Evolutionary conservation across 2,888 invertebrate genomes (phyloP), one percentile per base, ranked within the genome.

Genomic region (Chymomyza procnemis): DNA sequence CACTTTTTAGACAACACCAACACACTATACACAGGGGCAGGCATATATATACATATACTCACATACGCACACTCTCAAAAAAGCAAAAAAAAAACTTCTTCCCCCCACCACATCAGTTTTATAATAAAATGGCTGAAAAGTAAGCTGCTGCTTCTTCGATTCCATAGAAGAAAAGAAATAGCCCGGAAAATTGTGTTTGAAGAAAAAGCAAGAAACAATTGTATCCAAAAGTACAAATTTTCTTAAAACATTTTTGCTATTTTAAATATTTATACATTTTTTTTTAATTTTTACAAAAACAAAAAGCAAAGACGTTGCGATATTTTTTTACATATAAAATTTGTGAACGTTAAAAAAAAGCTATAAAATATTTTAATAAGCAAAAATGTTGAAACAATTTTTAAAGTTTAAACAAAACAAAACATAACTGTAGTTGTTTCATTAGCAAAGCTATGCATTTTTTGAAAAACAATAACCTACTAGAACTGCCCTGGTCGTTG

Each of bases 151-250:
- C 85, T 88, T 88, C 83, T 88, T 88, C 79, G 87, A 88, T 88
- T 76, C 79, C 88, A 86, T 81, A 81, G 88, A 88, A 88, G 88
- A 88, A 88, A 85, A 80, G 86, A 83, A 80, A 88, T 88, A 88
- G 88, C 78, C 88, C 80, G 75, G 73, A 70, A 34, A 64, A 57
- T 19, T 8, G 18, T 34, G 50, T 50, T 46, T 30, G 71, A 64
- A n/a, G 55, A 58, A 47, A 61, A 63, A 66, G 48, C n/a, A 52
- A 55, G 41, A 59, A 59, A 67, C 8, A 54, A 60, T 61, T 4
- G 4, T 3, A 47, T 58, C 54, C 57, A 58, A 50, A n/a, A 61
- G 48, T 61, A 48, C 52, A 62, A 62, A 62, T 61, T 75, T 47
- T 52, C 47, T 48, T 58, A 22, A 61, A 61, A 61, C 85, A 80